Evolutionary conservation across 2,888 invertebrate genomes (phyloP), one percentile per base, ranked within the genome.

Genomic region (Teinopalpus imperialis): DNA sequence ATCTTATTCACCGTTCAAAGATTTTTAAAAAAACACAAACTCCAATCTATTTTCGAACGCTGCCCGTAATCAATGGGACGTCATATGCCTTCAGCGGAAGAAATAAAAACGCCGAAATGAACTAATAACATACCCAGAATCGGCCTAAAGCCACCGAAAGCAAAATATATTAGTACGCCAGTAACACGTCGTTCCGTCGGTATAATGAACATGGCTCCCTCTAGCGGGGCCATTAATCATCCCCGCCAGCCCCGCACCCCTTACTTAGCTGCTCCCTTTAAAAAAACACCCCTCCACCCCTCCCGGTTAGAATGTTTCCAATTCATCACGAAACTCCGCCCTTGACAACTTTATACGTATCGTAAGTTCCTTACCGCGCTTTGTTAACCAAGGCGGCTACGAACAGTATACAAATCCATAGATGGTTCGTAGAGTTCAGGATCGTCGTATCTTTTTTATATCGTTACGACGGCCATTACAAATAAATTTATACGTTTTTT

Each of bases 271-370:
- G 61, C 66, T 63, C 69, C 77, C 80, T 81, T 74, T 66, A 74
- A 72, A 81, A 82, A 82, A 75, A 72, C 59, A 69, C 77, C 81
- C 79, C 79, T 73, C 67, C 72, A 53, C 69, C 72, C 73, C 70
- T 68, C 75, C 81, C 74, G 74, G 76, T 74, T 68, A 75, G 77
- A 82, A 81, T 80, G 85, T 82, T 81, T 72, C 80, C 85, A 86
- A 90, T 90, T 83, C 89, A 89, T 89, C 88, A 87, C 86, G 72
- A 82, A 72, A 88, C 89, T 75, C 90, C 90, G 90, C 90, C 90
- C 88, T 86, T 90, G 89, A 90, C 90, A 90, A 89, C 90, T 90
- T 90, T 90, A 90, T 90, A 90, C 68, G 76, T 69, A 57, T 67
- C 56, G 63, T 50, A 69, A 79, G 74, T 64, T 78, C 68, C 69